These are phyloP conservation scores for Nematopogon swammerdamellus DNA, from an alignment of 2,888 invertebrate genomes.

Conservation along the genomic window DNA sequence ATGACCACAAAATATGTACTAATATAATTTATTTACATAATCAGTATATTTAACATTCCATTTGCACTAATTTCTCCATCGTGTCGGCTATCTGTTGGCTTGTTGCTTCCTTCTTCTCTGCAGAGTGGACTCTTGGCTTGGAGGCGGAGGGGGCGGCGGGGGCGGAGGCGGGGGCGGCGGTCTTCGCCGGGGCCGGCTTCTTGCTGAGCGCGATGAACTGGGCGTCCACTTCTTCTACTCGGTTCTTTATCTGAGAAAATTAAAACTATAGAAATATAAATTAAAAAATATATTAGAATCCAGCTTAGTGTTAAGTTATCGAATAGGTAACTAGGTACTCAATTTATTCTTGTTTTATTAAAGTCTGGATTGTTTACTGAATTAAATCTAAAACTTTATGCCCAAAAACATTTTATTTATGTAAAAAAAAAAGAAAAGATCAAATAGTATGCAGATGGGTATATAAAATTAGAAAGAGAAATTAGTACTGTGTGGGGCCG, in stretches of 20 bases:
- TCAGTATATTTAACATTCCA: not conserved
- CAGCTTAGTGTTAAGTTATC: too few relatives aligned
- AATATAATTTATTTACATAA: not conserved
- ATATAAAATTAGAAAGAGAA: too few relatives aligned
- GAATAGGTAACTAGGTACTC: too few relatives aligned
- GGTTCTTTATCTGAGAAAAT: constrained; percentile 38
- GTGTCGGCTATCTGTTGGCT: not conserved
- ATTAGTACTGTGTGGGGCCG: too few relatives aligned
- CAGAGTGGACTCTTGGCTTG: not conserved
- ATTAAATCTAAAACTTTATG: too few relatives aligned
- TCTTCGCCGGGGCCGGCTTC: constrained; percentile 13
- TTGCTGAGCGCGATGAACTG: constrained; percentile 37
- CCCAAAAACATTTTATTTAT: too few relatives aligned
- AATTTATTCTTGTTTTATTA: too few relatives aligned
- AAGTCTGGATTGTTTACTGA: too few relatives aligned
- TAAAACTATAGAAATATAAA: constrained; percentile 1
- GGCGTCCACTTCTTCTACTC: constrained; percentile 40
- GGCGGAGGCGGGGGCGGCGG: not conserved
- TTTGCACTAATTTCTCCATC: not conserved
- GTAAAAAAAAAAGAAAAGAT: too few relatives aligned
- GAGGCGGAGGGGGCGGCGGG: not conserved
- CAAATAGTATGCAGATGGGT: too few relatives aligned
- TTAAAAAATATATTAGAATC: not conserved
- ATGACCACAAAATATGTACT: too few relatives aligned
- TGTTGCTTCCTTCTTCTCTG: not conserved